Evolutionary conservation across 2,113 vertebrate genomes (phyloP), one percentile per base, ranked within the genome.

Genomic region (Chaetodon trifascialis): DNA sequence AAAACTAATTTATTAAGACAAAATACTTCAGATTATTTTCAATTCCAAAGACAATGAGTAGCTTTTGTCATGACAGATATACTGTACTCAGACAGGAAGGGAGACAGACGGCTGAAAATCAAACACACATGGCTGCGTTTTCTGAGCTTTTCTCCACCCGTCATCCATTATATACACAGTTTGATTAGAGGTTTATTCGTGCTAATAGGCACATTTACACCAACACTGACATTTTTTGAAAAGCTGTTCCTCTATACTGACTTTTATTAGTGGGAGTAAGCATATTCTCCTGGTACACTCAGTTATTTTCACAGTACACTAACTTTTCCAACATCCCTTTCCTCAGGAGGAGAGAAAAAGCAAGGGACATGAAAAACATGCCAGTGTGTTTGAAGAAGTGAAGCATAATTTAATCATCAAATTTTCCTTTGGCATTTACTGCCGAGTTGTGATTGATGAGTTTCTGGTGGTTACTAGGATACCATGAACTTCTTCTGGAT

Each of bases 351-450:
- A 42, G 7, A 54, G 23, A 65, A 34, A 23, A 44, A 30, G 21
- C 30, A 49, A 46, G 42, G 23, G 49, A 76, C 23, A 55, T 25
- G 16, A n/a, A 17, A 40, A 64, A 42, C 46, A 51, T 42, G n/a
- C 42, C 21, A 17, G 1, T 5, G 25, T 56, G 40, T 74, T 66
- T 54, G 36, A 16, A 54, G 38, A 17, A 21, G 46, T 21, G 14
- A 60, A 55, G 42, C 7, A 65, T 58, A 17, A 68, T 79, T 80
- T 44, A 60, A 62, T 66, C 21, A 47, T 25, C 10, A 15, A 58
- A 17, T 67, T 76, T 52, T 6, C 10, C 15, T 65, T 21, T 76
- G 52, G 3, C 64, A 75, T 80, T 75, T 66, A 54, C 52, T 59
- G 21, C 38, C 62, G 10, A 23, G 30, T n/a, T 23, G 21, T 65